Percentiles rank a stretch among this genome's conserved stretches.
These are phyloP conservation scores for Drosophila willistoni DNA, from an alignment of 1,140 invertebrate species.

Conservation along the genomic window DNA sequence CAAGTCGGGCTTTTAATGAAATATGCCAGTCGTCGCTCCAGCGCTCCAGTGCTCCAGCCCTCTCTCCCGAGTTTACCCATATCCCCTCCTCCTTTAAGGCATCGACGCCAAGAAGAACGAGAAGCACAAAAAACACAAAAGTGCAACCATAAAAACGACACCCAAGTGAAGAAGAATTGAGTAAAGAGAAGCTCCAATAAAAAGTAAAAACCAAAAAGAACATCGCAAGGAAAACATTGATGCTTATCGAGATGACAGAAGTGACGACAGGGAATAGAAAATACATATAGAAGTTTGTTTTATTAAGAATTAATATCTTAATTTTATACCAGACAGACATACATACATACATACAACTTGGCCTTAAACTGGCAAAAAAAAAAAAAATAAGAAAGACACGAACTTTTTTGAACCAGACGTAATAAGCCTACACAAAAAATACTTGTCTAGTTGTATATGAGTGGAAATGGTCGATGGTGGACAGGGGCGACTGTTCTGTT, in stretches of 20 bases:
- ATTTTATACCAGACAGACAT: constrained; percentile 40
- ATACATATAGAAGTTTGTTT: constrained; percentile 35
- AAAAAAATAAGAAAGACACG: neutral
- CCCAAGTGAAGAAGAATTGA: constrained; percentile 55
- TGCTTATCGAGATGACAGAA: constrained; percentile 79
- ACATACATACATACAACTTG: neutral
- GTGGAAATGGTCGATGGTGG: neutral
- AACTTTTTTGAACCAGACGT: no score
- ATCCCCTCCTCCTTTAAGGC: neutral
- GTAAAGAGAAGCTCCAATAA: constrained; percentile 47
- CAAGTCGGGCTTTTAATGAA: constrained; percentile 73
- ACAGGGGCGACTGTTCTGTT: constrained; percentile 15
- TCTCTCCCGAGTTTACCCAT: no score
- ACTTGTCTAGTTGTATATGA: neutral
- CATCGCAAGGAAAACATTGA: constrained; percentile 68
- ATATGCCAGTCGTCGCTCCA: constrained; percentile 58
- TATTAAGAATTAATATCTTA: constrained; percentile 72
- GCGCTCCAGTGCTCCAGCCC: no score
- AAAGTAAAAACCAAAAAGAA: constrained; percentile 36
- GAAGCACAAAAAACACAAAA: constrained; percentile 71
- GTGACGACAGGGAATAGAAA: constrained; percentile 54
- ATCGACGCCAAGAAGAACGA: constrained; percentile 27
- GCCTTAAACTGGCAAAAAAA: neutral
- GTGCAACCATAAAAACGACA: constrained; percentile 82
- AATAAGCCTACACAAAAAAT: constrained; percentile 19